phyloP scores from a whole-genome alignment of 1,140 invertebrate genomes.

The Heterodera schachtii region DNA sequence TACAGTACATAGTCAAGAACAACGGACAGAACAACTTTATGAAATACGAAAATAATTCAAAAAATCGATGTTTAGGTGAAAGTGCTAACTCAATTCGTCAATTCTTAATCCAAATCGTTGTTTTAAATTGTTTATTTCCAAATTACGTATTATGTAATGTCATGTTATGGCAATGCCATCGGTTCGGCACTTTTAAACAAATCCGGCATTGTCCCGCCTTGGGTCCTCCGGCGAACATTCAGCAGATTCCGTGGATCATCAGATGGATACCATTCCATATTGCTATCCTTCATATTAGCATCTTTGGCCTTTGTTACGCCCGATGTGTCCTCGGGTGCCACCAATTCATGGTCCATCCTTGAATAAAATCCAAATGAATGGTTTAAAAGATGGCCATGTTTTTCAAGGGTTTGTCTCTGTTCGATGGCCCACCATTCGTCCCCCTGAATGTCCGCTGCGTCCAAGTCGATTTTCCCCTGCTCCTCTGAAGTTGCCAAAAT shows the following conservation, averaged over 20 bases:
- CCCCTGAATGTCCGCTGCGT: slow-evolving; percentile 60
- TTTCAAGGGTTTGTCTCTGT: too few species aligned
- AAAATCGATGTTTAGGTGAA: too few species aligned
- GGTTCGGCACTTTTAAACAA: slow-evolving; percentile 17
- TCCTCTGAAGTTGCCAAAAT: slow-evolving; percentile 45
- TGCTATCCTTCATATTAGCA: slow-evolving; percentile 80
- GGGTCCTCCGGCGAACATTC: slow-evolving; percentile 77
- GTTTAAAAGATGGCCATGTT: too few species aligned
- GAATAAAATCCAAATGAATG: slow-evolving; percentile 38
- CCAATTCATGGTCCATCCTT: slow-evolving; percentile 79
- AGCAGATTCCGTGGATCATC: slow-evolving; percentile 82
- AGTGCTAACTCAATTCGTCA: too few species aligned
- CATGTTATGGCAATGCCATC: slow-evolving; percentile 17
- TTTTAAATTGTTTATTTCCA: too few species aligned
- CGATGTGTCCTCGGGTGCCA: slow-evolving; percentile 75
- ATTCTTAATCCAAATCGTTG: too few species aligned
- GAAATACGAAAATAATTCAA: too few species aligned
- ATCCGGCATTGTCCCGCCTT: slow-evolving; percentile 23
- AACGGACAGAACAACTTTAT: too few species aligned
- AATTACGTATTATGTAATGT: too few species aligned
- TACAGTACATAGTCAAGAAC: too few species aligned
- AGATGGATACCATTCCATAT: slow-evolving; percentile 77
- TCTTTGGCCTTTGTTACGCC: slow-evolving; percentile 84
- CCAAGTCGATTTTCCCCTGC: slow-evolving; percentile 52
- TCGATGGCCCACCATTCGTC: slow-evolving; percentile 58